Percentiles rank a stretch among this genome's conserved stretches.
Conservation (phyloP, 2,797 vertebrate species). For the Diglossa cyanea region DNA sequence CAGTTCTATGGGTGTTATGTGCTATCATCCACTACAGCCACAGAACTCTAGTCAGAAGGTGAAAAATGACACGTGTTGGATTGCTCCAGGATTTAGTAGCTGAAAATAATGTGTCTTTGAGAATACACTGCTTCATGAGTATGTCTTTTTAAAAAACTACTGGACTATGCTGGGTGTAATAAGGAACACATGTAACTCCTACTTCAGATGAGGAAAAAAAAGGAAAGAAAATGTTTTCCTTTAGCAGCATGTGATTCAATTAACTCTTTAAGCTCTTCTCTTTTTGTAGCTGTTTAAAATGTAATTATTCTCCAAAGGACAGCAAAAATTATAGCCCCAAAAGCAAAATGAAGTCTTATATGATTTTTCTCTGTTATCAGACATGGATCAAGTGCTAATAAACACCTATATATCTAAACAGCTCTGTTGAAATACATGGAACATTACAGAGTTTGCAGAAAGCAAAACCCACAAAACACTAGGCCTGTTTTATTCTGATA, state of each 20-base stretch:
- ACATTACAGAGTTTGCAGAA: background rate
- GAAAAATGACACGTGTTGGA: background rate
- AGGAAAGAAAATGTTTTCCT: background rate
- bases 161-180: slow-evolving; percentile 3
- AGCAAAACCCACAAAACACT: background rate
- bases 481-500: background rate
- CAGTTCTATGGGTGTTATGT: background rate
- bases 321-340: background rate
- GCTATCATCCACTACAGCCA: background rate
- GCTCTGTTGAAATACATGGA: background rate
- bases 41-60: background rate
- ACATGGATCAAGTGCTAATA: background rate
- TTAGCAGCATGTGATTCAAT: background rate
- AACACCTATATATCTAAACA: background rate
- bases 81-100: slow-evolving; percentile 12
- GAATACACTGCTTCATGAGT: background rate
- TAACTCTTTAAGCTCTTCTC: slow-evolving; percentile 10
- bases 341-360: background rate
- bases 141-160: background rate
- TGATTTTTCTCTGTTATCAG: background rate
- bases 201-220: background rate
- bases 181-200: slow-evolving; percentile 39
- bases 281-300: background rate
- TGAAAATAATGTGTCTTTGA: slow-evolving; percentile 14
- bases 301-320: background rate